Percentiles rank a stretch among this genome's conserved stretches.
phyloP scores from a whole-genome alignment of 2,888 invertebrate genomes.

The Margaritifera margaritifera region DNA sequence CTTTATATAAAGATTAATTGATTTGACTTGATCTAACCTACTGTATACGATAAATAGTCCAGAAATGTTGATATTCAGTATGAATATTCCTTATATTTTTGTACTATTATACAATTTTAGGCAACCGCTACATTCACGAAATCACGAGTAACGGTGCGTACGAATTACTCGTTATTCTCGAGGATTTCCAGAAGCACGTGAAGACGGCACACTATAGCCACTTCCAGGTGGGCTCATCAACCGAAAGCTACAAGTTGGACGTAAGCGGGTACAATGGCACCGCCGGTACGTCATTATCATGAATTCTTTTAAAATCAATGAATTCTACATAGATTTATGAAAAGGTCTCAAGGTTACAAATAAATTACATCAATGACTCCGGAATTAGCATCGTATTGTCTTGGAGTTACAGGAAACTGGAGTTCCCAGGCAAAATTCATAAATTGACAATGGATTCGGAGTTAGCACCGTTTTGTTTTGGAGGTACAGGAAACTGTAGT shows the following conservation, averaged over 20 bases:
- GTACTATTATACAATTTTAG: constrained; percentile 12
- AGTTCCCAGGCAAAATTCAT: no score
- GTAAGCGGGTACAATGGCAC: constrained; percentile 44
- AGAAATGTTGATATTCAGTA: not conserved
- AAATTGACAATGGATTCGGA: no score
- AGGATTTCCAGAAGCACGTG: constrained; percentile 31
- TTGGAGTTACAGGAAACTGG: no score
- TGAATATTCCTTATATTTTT: not conserved
- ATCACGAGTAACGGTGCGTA: constrained; percentile 38
- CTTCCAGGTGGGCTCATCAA: constrained; percentile 31
- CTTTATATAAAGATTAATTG: no score
- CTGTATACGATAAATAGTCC: no score
- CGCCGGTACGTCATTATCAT: constrained; percentile 26
- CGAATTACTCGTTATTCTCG: constrained; percentile 32
- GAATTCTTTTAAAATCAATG: not conserved
- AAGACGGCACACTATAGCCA: constrained; percentile 36
- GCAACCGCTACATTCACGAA: constrained; percentile 37
- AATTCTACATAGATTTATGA: not conserved
- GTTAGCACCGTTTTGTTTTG: no score
- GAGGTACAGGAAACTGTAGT: no score
- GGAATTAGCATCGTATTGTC: no score
- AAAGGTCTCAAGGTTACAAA: no score
- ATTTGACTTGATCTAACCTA: no score
- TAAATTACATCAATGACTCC: no score
- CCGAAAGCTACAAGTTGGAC: constrained; percentile 27